These are phyloP conservation scores for Drosophila greeni DNA, from an alignment of 2,888 invertebrate species.

Conservation along the genomic window DNA sequence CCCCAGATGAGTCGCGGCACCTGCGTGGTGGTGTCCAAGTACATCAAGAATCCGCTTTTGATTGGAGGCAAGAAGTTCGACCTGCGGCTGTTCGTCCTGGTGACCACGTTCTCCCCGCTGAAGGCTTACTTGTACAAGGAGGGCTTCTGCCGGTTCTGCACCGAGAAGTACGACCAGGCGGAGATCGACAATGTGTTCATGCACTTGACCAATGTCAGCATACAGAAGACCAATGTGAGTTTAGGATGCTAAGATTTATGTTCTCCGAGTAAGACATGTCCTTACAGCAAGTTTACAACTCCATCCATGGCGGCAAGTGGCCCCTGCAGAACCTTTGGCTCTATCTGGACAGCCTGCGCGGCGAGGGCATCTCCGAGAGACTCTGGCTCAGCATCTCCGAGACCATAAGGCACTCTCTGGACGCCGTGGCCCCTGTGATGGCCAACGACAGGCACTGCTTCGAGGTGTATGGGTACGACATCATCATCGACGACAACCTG, in stretches of 20 bases:
- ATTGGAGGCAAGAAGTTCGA: slow-evolving; percentile 98
- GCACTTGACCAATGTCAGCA: slow-evolving; percentile 97
- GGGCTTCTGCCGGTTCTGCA: slow-evolving; percentile 97
- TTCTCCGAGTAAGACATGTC: no score
- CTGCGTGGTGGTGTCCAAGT: slow-evolving; percentile 88
- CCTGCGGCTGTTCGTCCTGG: slow-evolving; percentile 92
- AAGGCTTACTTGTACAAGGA: slow-evolving; percentile 95
- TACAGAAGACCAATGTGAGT: slow-evolving; percentile 93
- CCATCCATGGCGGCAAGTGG: slow-evolving; percentile 95
- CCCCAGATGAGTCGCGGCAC: slow-evolving; percentile 90
- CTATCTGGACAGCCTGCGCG: slow-evolving; percentile 93
- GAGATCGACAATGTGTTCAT: slow-evolving; percentile 95
- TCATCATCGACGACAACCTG: slow-evolving; percentile 94
- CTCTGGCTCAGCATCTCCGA: slow-evolving; percentile 93
- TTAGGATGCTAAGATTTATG: no score
- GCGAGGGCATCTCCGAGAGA: slow-evolving; percentile 91
- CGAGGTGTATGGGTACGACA: slow-evolving; percentile 93
- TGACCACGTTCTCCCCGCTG: slow-evolving; percentile 94
- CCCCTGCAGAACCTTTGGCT: slow-evolving; percentile 93
- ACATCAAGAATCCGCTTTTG: slow-evolving; percentile 95
- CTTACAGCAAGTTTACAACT: slow-evolving; percentile 96
- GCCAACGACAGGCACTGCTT: slow-evolving; percentile 90
- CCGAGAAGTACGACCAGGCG: slow-evolving; percentile 94
- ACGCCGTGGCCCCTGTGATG: slow-evolving; percentile 95
- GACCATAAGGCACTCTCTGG: slow-evolving; percentile 94